Evolutionary conservation across 2,113 vertebrate genomes (phyloP), one percentile per base, ranked within the genome.

Genomic region (Pygoscelis antarcticus): DNA sequence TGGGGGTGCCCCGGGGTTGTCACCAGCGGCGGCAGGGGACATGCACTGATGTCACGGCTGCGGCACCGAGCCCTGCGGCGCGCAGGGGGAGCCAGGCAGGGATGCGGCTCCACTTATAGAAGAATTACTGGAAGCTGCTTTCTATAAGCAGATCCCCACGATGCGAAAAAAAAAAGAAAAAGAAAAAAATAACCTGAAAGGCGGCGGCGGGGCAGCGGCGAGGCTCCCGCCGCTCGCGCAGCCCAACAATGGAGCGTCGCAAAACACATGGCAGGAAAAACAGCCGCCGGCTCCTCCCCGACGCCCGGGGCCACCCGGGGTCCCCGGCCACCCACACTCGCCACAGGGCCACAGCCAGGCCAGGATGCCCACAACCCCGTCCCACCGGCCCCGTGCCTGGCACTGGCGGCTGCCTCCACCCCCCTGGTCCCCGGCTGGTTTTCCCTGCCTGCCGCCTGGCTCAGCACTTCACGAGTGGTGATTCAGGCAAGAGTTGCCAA

Each of bases 121-220:
- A 99, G 99, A 99, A 99, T 99, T 99, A 99, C 99, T 99, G 99
- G 99, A 99, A 99, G 97, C 98, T 1, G 58, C 88, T 98, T 98
- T 98, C 98, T 99, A 99, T 99, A 98, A 99, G 98, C 98, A 98
- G 98, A 98, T 98, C 97, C 98, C 96, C 79, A 92, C 3, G 90
- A 97, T 98, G 92, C 5, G 46, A 75, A 46, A 88, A 62, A 92
- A 11, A 42, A 15, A 96, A 96, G 2, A 64, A 60, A 60, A 57
- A 58, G 1, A 60, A 79, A 96, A 93, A 81, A 78, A 78, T 51
- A 76, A 66, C 90, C 68, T 46, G 7, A 69, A 77, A 96, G 93
- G 94, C 98, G 69, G 47, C 94, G 65, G 66, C 89, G 66, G 93
- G 95, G 47, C 96, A 98, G 97, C 69, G 98, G 74, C 79, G 87